Evolutionary conservation across 2,888 invertebrate species (phyloP).

Genomic region (Sympetrum striolatum): DNA sequence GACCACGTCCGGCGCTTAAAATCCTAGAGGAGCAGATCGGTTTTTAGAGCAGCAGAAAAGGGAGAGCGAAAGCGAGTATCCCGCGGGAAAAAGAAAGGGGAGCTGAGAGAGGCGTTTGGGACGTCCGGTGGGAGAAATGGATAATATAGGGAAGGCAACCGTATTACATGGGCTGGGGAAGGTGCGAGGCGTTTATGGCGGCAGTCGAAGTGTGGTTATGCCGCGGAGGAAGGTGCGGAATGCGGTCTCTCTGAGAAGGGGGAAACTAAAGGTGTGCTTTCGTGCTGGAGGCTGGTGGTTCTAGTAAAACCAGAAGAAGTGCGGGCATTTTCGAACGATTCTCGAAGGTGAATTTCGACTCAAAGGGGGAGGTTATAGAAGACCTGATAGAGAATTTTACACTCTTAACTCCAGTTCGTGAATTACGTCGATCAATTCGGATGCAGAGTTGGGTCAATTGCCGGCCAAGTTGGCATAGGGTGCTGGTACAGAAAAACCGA

Average conservation of each 20-base stretch:
- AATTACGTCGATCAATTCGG: too few relatives aligned
- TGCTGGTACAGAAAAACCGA: too few relatives aligned
- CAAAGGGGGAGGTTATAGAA: too few relatives aligned
- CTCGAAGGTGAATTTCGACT: too few relatives aligned
- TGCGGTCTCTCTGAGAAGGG: background rate
- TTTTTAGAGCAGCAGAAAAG: background rate
- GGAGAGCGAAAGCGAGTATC: background rate
- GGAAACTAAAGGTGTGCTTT: background rate
- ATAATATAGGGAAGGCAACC: background rate
- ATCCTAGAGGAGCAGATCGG: background rate
- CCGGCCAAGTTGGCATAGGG: too few relatives aligned
- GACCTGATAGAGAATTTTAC: too few relatives aligned
- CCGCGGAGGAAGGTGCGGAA: conserved; percentile 34
- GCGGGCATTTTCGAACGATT: too few relatives aligned
- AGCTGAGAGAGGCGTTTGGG: background rate
- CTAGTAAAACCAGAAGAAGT: too few relatives aligned
- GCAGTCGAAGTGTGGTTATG: conserved; percentile 37
- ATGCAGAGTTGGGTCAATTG: too few relatives aligned
- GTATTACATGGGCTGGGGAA: background rate
- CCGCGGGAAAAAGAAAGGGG: background rate
- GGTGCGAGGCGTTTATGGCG: conserved; percentile 16
- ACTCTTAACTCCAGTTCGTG: too few relatives aligned
- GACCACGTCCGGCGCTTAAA: background rate
- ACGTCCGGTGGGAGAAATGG: background rate
- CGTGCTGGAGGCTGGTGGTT: background rate